A percentile compares a stretch with the other conserved stretches of the same genome.
Conservation (phyloP, 2,888 invertebrate species). For the Pristionchus japonicus region DNA sequence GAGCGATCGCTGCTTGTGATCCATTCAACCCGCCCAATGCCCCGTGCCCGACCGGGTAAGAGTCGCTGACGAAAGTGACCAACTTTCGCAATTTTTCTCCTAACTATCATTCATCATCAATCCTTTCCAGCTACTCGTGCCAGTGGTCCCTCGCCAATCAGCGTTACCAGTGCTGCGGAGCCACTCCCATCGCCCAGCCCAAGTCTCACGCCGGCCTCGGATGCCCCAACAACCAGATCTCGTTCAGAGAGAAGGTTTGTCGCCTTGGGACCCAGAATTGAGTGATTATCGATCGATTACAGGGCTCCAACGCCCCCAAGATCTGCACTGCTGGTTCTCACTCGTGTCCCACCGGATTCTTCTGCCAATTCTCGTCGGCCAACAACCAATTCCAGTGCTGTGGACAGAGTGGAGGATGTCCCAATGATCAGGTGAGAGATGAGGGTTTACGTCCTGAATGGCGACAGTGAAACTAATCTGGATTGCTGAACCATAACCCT, state of each 20-base stretch:
- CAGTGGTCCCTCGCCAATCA: constrained; percentile 74
- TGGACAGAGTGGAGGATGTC: constrained; percentile 73
- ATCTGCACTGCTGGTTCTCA: constrained; percentile 48
- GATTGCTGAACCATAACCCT: too few relatives aligned
- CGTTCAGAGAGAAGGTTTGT: constrained; percentile 62
- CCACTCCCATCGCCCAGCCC: constrained; percentile 71
- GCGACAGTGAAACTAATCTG: too few relatives aligned
- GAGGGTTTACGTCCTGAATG: not conserved
- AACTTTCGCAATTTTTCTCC: not conserved
- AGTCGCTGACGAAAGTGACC: not conserved
- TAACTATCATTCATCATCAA: not conserved
- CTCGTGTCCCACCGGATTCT: constrained; percentile 60
- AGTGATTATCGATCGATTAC: not conserved
- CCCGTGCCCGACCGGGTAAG: constrained; percentile 62
- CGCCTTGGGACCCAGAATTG: not conserved
- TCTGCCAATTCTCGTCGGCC: constrained; percentile 71
- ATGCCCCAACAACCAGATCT: constrained; percentile 73
- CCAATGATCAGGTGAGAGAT: constrained; percentile 66
- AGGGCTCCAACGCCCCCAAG: constrained; percentile 59
- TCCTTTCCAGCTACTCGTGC: constrained; percentile 63
- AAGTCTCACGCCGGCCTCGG: constrained; percentile 69
- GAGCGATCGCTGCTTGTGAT: constrained; percentile 73
- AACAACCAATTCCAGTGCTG: constrained; percentile 74
- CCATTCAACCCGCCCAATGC: constrained; percentile 71
- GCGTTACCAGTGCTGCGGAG: constrained; percentile 71